Evolutionary conservation across 2,888 invertebrate genomes (phyloP).

Genomic region (Drosophila mayaguana): DNA sequence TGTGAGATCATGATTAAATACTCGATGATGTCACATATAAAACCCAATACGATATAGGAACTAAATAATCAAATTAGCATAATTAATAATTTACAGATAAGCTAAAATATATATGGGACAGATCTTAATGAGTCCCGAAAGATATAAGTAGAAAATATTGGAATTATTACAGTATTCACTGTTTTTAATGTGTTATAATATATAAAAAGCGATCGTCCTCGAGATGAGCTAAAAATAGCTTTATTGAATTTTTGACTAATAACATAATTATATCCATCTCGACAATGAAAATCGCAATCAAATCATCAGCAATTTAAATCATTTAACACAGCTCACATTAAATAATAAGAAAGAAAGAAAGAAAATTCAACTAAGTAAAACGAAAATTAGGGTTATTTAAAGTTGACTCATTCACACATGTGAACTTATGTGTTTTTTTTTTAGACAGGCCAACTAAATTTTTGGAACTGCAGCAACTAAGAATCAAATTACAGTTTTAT

Average conservation of each 20-base stretch:
- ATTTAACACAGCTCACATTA: neutral
- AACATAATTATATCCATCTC: neutral
- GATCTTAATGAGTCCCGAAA: neutral
- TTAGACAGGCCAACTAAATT: no score
- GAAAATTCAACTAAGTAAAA: no score
- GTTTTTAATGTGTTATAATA: neutral
- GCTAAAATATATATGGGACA: neutral
- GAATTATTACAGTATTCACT: neutral
- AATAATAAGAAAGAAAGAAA: no score
- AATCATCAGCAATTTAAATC: neutral
- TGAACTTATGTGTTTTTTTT: no score
- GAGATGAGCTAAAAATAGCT: conserved; percentile 1
- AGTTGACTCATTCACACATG: no score
- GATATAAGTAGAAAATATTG: neutral
- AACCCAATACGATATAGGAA: neutral
- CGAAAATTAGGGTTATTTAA: no score
- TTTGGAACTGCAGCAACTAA: no score
- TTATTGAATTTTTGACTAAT: neutral
- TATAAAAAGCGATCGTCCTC: neutral
- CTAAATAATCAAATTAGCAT: neutral
- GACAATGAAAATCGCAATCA: neutral
- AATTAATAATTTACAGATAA: neutral
- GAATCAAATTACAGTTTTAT: neutral
- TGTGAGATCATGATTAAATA: neutral
- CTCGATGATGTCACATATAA: neutral